A percentile compares a stretch with the other conserved stretches of the same genome.
These are phyloP conservation scores for Dynastes tityus DNA, from an alignment of 2,888 invertebrate species.

Conservation along the genomic window DNA sequence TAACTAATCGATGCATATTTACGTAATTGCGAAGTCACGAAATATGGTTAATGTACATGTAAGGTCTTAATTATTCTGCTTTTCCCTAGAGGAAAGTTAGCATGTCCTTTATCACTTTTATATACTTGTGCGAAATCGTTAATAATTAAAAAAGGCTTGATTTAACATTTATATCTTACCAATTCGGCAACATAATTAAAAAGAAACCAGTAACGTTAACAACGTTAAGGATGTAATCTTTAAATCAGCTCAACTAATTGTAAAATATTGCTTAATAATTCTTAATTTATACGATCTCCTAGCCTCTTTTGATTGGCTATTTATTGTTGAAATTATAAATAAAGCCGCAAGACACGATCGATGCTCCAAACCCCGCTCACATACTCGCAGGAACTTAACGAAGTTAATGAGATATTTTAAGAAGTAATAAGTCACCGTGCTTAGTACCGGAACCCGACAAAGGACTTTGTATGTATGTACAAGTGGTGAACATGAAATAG, in stretches of 20 bases:
- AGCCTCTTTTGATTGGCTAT: constrained; percentile 33
- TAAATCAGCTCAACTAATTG: constrained; percentile 50
- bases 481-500: constrained; percentile 46
- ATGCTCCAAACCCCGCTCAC: background rate
- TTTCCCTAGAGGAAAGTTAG: too few species aligned
- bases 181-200: constrained; percentile 31
- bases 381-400: constrained; percentile 29
- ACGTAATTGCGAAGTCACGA: background rate
- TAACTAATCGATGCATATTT: background rate
- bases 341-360: constrained; percentile 5
- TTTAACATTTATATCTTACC: too few species aligned
- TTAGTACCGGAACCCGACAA: constrained; percentile 40
- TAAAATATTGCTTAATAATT: constrained; percentile 54
- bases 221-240: constrained; percentile 36
- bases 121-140: too few species aligned
- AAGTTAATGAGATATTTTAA: constrained; percentile 53
- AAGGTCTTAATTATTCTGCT: constrained; percentile 27
- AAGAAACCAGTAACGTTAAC: constrained; percentile 1
- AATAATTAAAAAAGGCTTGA: too few species aligned
- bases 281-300: constrained; percentile 40
- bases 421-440: constrained; percentile 48
- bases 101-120: too few species aligned
- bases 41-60: constrained; percentile 17
- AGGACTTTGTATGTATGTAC: constrained; percentile 38
- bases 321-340: constrained; percentile 46